phyloP scores from a whole-genome alignment of 2,888 invertebrate genomes.

The Torymus auratus region DNA sequence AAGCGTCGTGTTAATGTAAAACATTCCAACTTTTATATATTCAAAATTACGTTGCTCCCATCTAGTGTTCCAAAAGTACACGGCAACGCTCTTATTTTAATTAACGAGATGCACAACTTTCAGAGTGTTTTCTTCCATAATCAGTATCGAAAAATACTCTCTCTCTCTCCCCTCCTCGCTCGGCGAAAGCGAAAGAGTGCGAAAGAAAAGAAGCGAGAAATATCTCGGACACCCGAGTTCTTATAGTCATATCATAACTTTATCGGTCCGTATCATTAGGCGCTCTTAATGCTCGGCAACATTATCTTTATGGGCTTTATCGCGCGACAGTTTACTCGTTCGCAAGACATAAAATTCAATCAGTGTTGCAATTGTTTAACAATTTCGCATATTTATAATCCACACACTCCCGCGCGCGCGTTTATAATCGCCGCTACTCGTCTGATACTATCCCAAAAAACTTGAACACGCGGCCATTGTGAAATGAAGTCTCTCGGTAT shows the following conservation, averaged over 20 bases:
- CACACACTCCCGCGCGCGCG: too few relatives aligned
- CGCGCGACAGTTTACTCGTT: conserved; percentile 50
- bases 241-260: conserved; percentile 46
- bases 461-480: too few relatives aligned
- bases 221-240: conserved; percentile 21
- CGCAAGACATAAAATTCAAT: conserved; percentile 55
- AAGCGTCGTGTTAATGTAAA: too few relatives aligned
- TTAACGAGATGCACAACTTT: not conserved
- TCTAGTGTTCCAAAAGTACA: too few relatives aligned
- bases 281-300: conserved; percentile 48
- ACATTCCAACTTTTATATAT: too few relatives aligned
- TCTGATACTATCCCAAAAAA: too few relatives aligned
- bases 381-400: not conserved
- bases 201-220: conserved; percentile 7
- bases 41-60: too few relatives aligned
- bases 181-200: not conserved
- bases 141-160: not conserved
- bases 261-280: conserved; percentile 50
- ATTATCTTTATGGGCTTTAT: conserved; percentile 55
- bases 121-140: conserved; percentile 3
- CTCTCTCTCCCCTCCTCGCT: too few relatives aligned
- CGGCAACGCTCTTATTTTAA: not conserved
- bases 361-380: conserved; percentile 54
- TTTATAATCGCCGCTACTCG: too few relatives aligned
- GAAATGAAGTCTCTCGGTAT: too few relatives aligned